Evolutionary conservation across 2,797 vertebrate genomes (phyloP).

Genomic region (Sebastes aleutianus): DNA sequence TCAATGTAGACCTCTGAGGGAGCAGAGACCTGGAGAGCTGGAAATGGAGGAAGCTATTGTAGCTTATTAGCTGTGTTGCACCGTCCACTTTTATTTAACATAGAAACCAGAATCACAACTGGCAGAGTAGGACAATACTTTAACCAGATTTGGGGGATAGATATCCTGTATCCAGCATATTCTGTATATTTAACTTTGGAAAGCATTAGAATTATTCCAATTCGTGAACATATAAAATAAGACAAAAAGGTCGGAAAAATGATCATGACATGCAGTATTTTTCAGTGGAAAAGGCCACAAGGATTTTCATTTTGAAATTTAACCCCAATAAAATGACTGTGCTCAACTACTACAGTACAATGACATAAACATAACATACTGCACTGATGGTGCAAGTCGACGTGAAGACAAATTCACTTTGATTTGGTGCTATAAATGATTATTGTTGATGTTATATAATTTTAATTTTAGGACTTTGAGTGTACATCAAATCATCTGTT

Average conservation of each 20-base stretch:
- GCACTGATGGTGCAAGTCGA: neutral
- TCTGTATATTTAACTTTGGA: neutral
- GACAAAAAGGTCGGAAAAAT: neutral
- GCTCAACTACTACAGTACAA: neutral
- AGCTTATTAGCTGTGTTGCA: neutral
- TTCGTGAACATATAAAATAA: conserved; percentile 15
- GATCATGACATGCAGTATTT: conserved; percentile 3
- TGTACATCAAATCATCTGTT: neutral
- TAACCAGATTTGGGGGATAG: neutral
- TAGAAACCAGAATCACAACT: conserved; percentile 1
- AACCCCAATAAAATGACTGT: conserved; percentile 11
- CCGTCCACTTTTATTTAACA: neutral
- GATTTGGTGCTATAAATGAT: neutral
- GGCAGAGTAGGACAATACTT: neutral
- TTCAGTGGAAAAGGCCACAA: conserved; percentile 17
- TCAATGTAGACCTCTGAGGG: neutral
- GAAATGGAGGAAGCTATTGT: neutral
- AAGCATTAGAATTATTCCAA: conserved; percentile 20
- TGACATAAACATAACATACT: conserved; percentile 5
- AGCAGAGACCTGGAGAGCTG: neutral
- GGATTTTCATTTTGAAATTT: conserved; percentile 19
- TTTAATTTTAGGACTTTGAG: neutral
- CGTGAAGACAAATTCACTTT: neutral
- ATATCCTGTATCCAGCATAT: neutral
- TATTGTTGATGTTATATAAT: neutral